Percentiles rank a stretch among this genome's conserved stretches.
phyloP scores from a whole-genome alignment of 2,888 invertebrate genomes.

The Eueremaeus valkanovi region DNA sequence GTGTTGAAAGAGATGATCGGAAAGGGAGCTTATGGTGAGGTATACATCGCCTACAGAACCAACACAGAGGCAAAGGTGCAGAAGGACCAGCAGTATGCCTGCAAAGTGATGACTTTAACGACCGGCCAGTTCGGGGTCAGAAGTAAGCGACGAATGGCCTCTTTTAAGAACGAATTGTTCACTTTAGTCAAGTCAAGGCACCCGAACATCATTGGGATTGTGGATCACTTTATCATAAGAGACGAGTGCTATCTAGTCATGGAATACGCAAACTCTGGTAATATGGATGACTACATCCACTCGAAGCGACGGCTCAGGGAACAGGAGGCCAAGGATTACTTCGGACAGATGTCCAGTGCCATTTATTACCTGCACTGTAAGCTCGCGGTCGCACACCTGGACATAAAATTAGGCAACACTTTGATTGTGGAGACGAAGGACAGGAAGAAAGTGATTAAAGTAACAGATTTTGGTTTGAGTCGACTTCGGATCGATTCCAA shows the following conservation, averaged over 20 bases:
- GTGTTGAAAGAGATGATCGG: not conserved
- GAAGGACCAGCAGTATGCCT: not conserved
- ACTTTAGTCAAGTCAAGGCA: not conserved
- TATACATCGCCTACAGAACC: not conserved
- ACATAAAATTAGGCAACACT: not conserved
- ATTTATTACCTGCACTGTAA: conserved; percentile 10
- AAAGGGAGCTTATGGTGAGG: not conserved
- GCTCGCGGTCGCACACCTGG: conserved; percentile 4
- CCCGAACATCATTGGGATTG: not conserved
- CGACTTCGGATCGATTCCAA: not conserved
- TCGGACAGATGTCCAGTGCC: not conserved
- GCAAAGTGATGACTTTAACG: not conserved
- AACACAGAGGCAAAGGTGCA: not conserved
- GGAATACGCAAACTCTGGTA: not conserved
- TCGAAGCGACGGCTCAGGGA: not conserved
- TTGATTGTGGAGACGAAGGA: not conserved
- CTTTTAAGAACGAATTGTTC: not conserved
- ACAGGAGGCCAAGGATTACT: not conserved
- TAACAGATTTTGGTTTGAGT: not conserved
- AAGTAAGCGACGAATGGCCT: not conserved
- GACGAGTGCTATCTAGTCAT: not conserved
- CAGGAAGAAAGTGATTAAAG: not conserved
- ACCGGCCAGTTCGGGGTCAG: not conserved
- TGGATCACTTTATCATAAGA: not conserved
- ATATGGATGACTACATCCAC: not conserved